Evolutionary conservation across 2,113 vertebrate genomes (phyloP), one percentile per base, ranked within the genome.

Genomic region (Rattus rattus): DNA sequence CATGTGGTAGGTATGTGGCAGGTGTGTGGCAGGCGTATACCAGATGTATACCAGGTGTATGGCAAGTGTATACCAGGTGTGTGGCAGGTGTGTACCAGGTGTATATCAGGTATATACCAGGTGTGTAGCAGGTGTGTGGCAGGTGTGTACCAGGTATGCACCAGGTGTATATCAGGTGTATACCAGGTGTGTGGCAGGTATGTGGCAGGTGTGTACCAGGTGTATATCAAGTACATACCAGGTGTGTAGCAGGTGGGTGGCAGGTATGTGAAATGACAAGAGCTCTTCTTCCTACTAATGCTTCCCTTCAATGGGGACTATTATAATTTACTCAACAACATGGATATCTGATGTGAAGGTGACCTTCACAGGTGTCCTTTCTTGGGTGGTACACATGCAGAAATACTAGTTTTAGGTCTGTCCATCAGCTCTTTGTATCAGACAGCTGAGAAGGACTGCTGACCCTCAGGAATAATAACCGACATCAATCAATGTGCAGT

Each of bases 321-420:
- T 43, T 67, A 5, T 30, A 47, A 52, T 16, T 56, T 83, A 72
- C 43, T 14, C 36, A 92, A 85, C 79, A 52, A 9, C 14, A 61
- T 26, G 19, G 33, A 28, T 86, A 2, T 33, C 1, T 92, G 54
- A 22, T 52, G 20, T 72, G 43, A 72, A 43, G 61, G 28, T 39
- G 30, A 36, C 43, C 22, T 16, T 39, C 11, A 54, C 69, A 47
- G 52, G 36, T 61, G 7, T 30, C 36, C 13, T 95, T n/a, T 59
- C 49, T 61, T 61, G 24, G 20, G 52, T 5, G 49, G 20, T 26
- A 13, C 2, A 4, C 2, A n/a, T 0, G 49, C 2, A 19, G 30
- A 54, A 1, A 4, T 9, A 39, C 1, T 69, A 36, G 39, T 22
- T 72, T 59, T 16, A 4, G 17, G 10, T 33, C 65, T 12, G 30